Percentiles rank a stretch among this genome's conserved stretches.
Conservation (phyloP, 2,888 invertebrate genomes). For the Cantharis rufa region DNA sequence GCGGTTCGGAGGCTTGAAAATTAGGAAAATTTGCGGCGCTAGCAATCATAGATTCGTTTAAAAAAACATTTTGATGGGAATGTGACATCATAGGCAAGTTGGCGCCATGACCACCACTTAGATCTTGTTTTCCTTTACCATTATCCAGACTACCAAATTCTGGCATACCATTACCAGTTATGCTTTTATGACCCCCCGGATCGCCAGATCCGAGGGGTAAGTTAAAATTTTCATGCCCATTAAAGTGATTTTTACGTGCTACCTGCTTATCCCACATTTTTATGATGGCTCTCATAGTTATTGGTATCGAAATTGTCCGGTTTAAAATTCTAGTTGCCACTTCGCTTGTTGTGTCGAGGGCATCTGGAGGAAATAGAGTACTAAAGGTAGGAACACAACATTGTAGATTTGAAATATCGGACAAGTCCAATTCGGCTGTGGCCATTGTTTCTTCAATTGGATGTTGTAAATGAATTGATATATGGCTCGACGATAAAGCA, state of each 20-base stretch:
- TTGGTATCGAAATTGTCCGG: conserved; percentile 89
- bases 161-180: conserved; percentile 54
- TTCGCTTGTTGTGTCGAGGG: conserved; percentile 59
- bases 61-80: conserved; percentile 49
- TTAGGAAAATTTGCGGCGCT: conserved; percentile 50
- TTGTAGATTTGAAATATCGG: conserved; percentile 77
- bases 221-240: conserved; percentile 64
- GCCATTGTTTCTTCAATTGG: conserved; percentile 91
- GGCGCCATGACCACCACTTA: conserved; percentile 44
- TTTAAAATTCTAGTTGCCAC: conserved; percentile 75
- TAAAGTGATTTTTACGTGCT: conserved; percentile 54
- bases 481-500: conserved; percentile 85
- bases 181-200: conserved; percentile 62
- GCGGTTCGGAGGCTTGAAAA: conserved; percentile 44
- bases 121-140: conserved; percentile 54
- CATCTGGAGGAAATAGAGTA: conserved; percentile 49
- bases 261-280: conserved; percentile 82
- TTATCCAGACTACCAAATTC: conserved; percentile 51
- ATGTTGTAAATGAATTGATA: conserved; percentile 90
- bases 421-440: conserved; percentile 86
- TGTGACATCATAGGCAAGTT: conserved; percentile 44
- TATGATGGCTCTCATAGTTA: conserved; percentile 86
- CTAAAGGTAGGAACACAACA: conserved; percentile 74
- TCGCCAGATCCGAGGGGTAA: conserved; percentile 71
- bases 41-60: conserved; percentile 52